Base-by-base conservation (phyloP, 2,113 vertebrate genomes). In the Lepidiolamprologus cunningtoni region DNA sequence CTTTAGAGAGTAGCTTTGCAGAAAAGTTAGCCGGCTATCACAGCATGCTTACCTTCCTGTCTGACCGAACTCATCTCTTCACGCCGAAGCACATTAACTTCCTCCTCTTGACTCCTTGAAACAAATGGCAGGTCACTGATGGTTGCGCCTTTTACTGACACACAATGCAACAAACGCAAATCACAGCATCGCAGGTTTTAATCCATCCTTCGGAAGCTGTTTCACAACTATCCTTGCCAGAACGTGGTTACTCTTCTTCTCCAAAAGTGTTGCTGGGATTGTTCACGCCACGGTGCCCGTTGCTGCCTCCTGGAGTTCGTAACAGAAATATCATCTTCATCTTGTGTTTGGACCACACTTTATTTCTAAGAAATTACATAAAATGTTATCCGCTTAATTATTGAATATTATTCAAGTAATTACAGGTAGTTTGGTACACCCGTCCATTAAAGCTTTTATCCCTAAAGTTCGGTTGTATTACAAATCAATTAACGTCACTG, bases 11-110 rank as follows among this genome's bases (percentile, higher is more conserved):
- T 13, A 80, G 40, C 86, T 31, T 84, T 9, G 6, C 8, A 21
- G 47, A 33, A 17, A 55, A 80, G 80, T 82, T 89, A 93, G 86
- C 89, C 19, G 33, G 54, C 11, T 89, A 85, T 81, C 83, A 16
- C 5, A 33, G 47, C 35, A 52, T 42, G 50, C 23, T 91, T 90
- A 94, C 93, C 94, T 93, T 95, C 92, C 16, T 94, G 11, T 86
- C 87, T 87, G 80, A 91, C 55, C 11, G 89, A 90, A 80, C 89
- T 90, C 94, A 95, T 95, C 31, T 89, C 87, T 89, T 86, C 86
- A 9, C 23, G 21, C 50, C 26, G 82, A 10, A 21, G 7, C 12
- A 42, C 53, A 11, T 53, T 16, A 3, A 68, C 53, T 3, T 61
- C 31, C 33, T 54, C 8, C 11, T 63, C 81, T 57, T 5, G 13